Conservation (phyloP, 2,797 vertebrate species). For the Neopelma chrysocephalum region DNA sequence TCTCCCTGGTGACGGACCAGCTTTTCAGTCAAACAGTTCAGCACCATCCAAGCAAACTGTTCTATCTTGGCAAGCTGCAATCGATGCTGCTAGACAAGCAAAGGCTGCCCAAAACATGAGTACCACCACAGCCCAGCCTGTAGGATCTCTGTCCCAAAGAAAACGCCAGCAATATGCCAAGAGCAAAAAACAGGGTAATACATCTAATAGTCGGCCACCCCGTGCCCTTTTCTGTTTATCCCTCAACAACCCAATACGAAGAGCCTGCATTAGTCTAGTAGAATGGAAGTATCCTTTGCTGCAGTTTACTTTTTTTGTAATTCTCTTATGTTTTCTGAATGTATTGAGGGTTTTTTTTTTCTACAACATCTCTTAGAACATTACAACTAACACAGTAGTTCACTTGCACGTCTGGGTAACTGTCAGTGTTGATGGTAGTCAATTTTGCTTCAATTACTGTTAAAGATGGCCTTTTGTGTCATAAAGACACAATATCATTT, state of each 20-base stretch:
- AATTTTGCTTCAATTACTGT: neutral
- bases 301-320: neutral
- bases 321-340: neutral
- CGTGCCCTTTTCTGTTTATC: conserved; percentile 98
- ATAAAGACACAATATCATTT: neutral
- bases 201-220: conserved; percentile 91
- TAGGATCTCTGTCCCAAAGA: conserved; percentile 96
- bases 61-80: conserved; percentile 93
- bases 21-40: conserved; percentile 86
- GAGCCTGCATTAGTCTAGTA: conserved; percentile 99
- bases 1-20: conserved; percentile 92
- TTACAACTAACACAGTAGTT: neutral
- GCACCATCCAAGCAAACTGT: conserved; percentile 83
- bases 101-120: conserved; percentile 97
- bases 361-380: neutral
- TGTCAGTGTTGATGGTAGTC: neutral
- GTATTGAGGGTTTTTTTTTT: neutral
- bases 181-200: conserved; percentile 98
- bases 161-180: conserved; percentile 99
- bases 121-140: conserved; percentile 84
- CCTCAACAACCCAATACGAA: conserved; percentile 98
- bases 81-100: conserved; percentile 94
- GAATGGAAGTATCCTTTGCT: conserved; percentile 99
- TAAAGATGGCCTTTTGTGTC: neutral
- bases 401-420: neutral